A percentile compares a stretch with the other conserved stretches of the same genome.
Evolutionary conservation across 2,797 vertebrate genomes (phyloP).

Genomic region (Semaprochilodus insignis): DNA sequence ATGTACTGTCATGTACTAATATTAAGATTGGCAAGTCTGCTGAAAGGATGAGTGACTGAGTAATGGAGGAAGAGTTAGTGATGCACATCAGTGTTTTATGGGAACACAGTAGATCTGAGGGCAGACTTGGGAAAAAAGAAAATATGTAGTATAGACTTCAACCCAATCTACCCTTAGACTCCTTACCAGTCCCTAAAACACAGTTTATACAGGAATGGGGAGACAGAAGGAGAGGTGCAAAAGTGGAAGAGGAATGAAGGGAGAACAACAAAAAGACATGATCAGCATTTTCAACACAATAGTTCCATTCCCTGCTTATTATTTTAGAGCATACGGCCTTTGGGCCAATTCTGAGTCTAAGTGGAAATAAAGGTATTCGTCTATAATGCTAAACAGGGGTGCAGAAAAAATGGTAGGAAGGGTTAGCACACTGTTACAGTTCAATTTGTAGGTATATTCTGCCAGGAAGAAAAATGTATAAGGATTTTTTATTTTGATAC

Average conservation of each 20-base stretch:
- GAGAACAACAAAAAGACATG: slow-evolving; percentile 29
- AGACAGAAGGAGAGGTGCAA: slow-evolving; percentile 62
- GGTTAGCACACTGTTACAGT: too few relatives aligned
- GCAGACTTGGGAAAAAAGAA: background rate
- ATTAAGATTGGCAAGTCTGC: slow-evolving; percentile 80
- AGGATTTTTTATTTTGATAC: too few relatives aligned
- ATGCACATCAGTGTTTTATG: slow-evolving; percentile 39
- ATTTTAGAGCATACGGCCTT: too few relatives aligned
- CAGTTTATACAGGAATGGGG: slow-evolving; percentile 33
- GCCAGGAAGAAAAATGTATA: too few relatives aligned
- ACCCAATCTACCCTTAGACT: slow-evolving; percentile 33
- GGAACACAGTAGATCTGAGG: slow-evolving; percentile 6
- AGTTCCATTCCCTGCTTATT: background rate
- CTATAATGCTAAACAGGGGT: too few relatives aligned
- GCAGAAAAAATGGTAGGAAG: too few relatives aligned
- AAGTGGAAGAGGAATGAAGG: slow-evolving; percentile 55
- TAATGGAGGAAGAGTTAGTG: slow-evolving; percentile 41
- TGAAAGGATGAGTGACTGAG: slow-evolving; percentile 79
- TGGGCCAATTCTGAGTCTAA: too few relatives aligned
- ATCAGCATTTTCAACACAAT: slow-evolving; percentile 11
- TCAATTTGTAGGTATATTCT: too few relatives aligned
- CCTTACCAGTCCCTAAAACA: slow-evolving; percentile 41
- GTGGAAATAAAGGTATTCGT: too few relatives aligned
- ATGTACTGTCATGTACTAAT: slow-evolving; percentile 54
- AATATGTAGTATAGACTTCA: background rate